Evolutionary conservation across 2,888 invertebrate species (phyloP).

Genomic region (Trissonchulus latispiculum): DNA sequence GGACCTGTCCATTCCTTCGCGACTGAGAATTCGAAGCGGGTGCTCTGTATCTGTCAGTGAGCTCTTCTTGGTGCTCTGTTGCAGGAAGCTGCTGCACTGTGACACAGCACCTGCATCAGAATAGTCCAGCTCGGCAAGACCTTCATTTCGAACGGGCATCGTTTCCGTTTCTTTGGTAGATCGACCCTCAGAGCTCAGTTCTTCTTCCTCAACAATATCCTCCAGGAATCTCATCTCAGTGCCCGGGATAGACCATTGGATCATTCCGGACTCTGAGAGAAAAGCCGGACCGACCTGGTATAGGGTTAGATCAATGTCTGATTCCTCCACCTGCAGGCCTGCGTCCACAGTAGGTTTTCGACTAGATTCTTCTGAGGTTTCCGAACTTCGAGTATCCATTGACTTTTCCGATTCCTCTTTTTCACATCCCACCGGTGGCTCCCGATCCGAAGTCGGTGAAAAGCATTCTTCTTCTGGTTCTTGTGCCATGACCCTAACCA

Average conservation of each 20-base stretch:
- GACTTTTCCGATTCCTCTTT: neutral
- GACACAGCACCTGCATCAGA: no score
- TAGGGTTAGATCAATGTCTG: conserved; percentile 26
- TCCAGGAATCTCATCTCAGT: conserved; percentile 15
- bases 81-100: neutral
- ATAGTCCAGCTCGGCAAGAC: conserved; percentile 25
- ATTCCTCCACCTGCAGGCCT: conserved; percentile 27
- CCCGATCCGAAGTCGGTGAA: neutral
- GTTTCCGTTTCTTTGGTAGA: neutral
- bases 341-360: conserved; percentile 20
- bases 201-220: conserved; percentile 21
- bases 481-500: conserved; percentile 7
- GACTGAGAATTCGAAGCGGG: conserved; percentile 73
- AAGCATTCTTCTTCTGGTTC: neutral
- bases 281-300: neutral
- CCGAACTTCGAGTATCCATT: conserved; percentile 1
- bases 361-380: neutral
- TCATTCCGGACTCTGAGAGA: neutral
- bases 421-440: neutral
- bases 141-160: neutral
- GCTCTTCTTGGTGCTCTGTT: conserved; percentile 25
- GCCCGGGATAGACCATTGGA: neutral
- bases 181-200: conserved; percentile 1
- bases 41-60: conserved; percentile 54
- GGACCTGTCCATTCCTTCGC: conserved; percentile 53